Base-by-base conservation (phyloP, 2,888 invertebrate species). In the Exocentrus adspersus region DNA sequence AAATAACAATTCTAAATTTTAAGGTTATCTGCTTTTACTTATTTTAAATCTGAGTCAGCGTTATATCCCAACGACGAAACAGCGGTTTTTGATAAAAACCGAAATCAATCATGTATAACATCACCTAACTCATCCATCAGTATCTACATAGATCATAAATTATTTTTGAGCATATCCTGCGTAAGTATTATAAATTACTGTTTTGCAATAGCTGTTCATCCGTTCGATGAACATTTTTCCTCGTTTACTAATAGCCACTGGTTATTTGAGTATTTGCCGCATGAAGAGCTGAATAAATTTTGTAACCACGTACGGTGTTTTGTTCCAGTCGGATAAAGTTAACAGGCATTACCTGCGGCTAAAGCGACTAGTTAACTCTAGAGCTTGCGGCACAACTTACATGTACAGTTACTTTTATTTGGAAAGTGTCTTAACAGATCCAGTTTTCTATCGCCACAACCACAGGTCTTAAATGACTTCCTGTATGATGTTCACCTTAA, bases 251-350 rank as follows among this genome's bases (percentile, higher is more conserved):
- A 54, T 60, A 60, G 64, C 67, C 67, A 64, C 57, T 58, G 62
- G 67, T 62, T 68, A 68, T 63, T 63, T 68, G 65, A 61, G 56
- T 54, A 63, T 62, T 68, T 63, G 58, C 60, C 63, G 63, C 65
- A 62, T 65, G 68, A 63, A 21, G 62, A 53, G 61, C 42, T 52
- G 59, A 61, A 65, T 62, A 65, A 65, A 65, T n/a, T 68, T 58
- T 56, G 60, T 68, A 65, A 68, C 63, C 65, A 58, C 64, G 58
- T 48, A 60, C 60, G 60, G 58, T 62, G 59, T 60, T 43, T 53
- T 56, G 64, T 64, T 57, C 60, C 62, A 62, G 54, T 61, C 53
- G 64, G 64, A 60, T 60, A 56, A 37, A 48, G 42, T 62, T 48
- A 62, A 62, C 67, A 67, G 62, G 42, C 62, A 60, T 57, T 51